Percentiles rank a stretch among this genome's conserved stretches.
These are phyloP conservation scores for Xylocampa areola DNA, from an alignment of 2,888 invertebrate genomes.

Conservation along the genomic window DNA sequence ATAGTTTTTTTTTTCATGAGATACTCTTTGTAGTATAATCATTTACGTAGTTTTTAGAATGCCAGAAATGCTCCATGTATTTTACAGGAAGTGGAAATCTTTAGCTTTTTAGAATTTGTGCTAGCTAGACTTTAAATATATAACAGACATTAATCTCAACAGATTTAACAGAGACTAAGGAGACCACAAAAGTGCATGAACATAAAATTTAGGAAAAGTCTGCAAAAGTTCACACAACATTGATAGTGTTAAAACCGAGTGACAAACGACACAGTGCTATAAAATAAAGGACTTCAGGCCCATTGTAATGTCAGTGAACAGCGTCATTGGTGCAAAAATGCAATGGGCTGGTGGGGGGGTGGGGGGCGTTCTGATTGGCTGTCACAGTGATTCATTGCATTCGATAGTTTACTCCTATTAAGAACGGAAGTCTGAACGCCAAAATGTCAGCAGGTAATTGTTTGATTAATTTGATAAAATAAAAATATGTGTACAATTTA, in stretches of 20 bases:
- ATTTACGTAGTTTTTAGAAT: neutral
- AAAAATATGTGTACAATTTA: constrained; percentile 1
- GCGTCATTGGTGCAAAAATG: constrained; percentile 77
- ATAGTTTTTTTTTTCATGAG: neutral
- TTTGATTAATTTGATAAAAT: constrained; percentile 31
- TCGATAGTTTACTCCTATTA: constrained; percentile 67
- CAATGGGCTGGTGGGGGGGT: constrained; percentile 84
- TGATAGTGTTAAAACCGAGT: constrained; percentile 35
- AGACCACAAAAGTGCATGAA: constrained; percentile 25
- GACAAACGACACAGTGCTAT: constrained; percentile 50
- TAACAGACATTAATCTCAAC: constrained; percentile 2
- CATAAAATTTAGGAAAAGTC: constrained; percentile 1
- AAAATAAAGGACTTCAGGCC: constrained; percentile 51
- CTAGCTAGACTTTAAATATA: constrained; percentile 11
- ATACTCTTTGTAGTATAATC: neutral
- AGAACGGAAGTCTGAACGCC: constrained; percentile 64
- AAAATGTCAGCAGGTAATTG: constrained; percentile 86
- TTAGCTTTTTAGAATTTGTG: neutral
- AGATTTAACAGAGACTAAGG: neutral
- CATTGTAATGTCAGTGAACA: constrained; percentile 79
- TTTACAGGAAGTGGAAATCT: constrained; percentile 38
- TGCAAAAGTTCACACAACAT: constrained; percentile 5
- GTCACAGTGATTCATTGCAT: constrained; percentile 70
- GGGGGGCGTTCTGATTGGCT: constrained; percentile 66
- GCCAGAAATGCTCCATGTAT: constrained; percentile 4